phyloP scores from a whole-genome alignment of 2,888 invertebrate genomes.

The Lasioglossum lativentre region DNA sequence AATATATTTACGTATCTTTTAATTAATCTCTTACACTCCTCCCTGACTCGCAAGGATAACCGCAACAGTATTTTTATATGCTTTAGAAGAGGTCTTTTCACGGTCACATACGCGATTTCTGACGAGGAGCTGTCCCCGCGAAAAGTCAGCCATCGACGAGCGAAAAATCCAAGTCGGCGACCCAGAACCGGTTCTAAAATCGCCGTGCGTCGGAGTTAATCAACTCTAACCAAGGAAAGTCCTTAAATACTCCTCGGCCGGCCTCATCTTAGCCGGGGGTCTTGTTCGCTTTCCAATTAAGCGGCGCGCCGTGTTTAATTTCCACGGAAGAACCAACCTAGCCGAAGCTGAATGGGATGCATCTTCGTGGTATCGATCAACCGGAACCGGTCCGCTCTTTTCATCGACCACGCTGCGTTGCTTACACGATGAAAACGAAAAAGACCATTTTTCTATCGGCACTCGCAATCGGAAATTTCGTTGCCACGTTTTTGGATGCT shows the following conservation, averaged over 20 bases:
- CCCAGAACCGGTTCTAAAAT: slow-evolving; percentile 15
- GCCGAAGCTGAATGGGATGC: slow-evolving; percentile 50
- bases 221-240: slow-evolving; percentile 58
- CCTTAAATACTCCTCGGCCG: slow-evolving; percentile 53
- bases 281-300: slow-evolving; percentile 68
- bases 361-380: slow-evolving; percentile 62
- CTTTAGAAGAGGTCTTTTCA: too few relatives aligned
- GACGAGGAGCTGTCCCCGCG: background rate
- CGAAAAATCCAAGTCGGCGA: slow-evolving; percentile 7
- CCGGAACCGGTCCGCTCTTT: slow-evolving; percentile 36
- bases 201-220: slow-evolving; percentile 55
- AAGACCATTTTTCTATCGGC: background rate
- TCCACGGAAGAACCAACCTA: slow-evolving; percentile 63
- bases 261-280: slow-evolving; percentile 37
- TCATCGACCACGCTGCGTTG: slow-evolving; percentile 45
- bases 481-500: background rate
- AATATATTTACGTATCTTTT: background rate
- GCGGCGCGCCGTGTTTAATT: slow-evolving; percentile 67
- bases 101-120: background rate
- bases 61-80: background rate
- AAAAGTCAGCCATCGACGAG: background rate
- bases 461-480: background rate
- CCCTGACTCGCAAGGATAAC: background rate
- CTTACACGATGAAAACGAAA: background rate
- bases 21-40: background rate